Percentiles rank a stretch among this genome's conserved stretches.
phyloP scores from a whole-genome alignment of 2,113 vertebrate genomes.

The Oreocharis arfaki region DNA sequence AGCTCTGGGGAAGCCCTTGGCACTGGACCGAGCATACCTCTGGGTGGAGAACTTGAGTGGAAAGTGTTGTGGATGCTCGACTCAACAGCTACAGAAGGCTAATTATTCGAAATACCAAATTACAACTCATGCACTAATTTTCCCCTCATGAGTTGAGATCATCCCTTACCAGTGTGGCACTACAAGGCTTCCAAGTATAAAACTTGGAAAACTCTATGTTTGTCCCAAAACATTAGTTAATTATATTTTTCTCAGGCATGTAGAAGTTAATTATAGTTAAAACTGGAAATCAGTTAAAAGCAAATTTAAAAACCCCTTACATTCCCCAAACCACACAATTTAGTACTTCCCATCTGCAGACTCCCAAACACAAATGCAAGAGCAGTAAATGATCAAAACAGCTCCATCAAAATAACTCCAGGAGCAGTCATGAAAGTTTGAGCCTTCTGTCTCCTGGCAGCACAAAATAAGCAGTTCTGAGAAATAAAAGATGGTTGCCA shows the following conservation, averaged over 20 bases:
- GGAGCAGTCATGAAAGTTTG: background rate
- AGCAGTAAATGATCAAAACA: background rate
- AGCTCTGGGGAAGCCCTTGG: background rate
- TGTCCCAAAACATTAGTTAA: background rate
- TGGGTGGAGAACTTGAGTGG: background rate
- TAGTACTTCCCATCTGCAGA: background rate
- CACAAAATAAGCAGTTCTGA: background rate
- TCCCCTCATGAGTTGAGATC: background rate
- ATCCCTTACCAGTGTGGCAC: background rate
- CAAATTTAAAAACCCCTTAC: background rate
- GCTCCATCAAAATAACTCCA: background rate
- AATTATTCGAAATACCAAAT: background rate
- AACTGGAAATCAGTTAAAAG: background rate
- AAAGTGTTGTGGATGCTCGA: background rate
- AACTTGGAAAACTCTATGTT: background rate
- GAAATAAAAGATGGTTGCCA: background rate
- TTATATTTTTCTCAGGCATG: background rate
- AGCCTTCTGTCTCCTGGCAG: background rate
- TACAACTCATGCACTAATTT: background rate
- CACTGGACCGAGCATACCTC: accelerated
- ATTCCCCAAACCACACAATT: background rate
- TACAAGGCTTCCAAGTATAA: background rate
- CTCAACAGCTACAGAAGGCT: background rate
- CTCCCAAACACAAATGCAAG: background rate
- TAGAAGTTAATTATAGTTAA: background rate